phyloP scores from a whole-genome alignment of 37 sponge, comb jelly and placozoan genomes.

The Beroe ovata region DNA sequence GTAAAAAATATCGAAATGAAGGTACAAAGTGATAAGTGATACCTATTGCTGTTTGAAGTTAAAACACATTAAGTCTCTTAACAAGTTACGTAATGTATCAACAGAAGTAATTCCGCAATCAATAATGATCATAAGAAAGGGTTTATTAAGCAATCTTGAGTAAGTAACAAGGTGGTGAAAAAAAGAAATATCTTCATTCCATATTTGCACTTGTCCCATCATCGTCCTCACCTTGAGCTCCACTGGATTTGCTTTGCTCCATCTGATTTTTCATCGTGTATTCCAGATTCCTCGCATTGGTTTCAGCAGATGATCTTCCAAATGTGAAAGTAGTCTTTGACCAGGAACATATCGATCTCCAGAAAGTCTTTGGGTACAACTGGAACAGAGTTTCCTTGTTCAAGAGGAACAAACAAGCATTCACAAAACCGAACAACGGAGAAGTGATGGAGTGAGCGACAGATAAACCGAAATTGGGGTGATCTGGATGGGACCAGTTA shows the following conservation, averaged over 20 bases:
- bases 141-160: too few relatives aligned
- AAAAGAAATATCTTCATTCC: too few relatives aligned
- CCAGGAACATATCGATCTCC: background rate
- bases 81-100: too few relatives aligned
- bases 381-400: conserved; percentile 63
- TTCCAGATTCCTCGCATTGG: background rate
- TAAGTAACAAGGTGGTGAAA: too few relatives aligned
- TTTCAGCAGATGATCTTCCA: conserved; percentile 7
- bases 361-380: conserved; percentile 4
- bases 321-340: conserved; percentile 40
- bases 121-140: too few relatives aligned
- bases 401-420: conserved; percentile 18
- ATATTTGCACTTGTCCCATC: background rate
- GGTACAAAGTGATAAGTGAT: too few relatives aligned
- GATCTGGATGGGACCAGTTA: conserved; percentile 49
- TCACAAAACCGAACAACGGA: conserved; percentile 54
- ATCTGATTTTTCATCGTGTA: conserved; percentile 42
- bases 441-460: conserved; percentile 12
- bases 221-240: background rate
- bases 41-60: too few relatives aligned
- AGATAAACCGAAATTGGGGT: conserved; percentile 17
- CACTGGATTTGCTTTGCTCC: background rate
- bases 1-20: too few relatives aligned
- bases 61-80: too few relatives aligned
- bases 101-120: too few relatives aligned